Evolutionary conservation across 2,113 vertebrate genomes (phyloP).

Genomic region (Myodes glareolus): DNA sequence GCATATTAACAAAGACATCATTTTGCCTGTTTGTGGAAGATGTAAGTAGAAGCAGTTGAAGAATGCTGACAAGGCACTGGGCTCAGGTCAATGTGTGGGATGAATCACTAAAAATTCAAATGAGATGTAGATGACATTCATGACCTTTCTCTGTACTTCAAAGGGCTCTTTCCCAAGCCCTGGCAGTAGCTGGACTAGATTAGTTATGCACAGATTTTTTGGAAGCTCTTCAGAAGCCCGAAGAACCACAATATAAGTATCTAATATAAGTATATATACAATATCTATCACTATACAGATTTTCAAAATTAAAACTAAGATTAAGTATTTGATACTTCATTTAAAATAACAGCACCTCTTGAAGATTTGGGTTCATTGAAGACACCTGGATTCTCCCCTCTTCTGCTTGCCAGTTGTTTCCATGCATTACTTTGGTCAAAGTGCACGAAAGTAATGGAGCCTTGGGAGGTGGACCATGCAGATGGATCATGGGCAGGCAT

Average conservation of each 20-base stretch:
- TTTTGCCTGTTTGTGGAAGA: neutral
- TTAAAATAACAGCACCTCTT: neutral
- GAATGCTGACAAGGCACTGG: neutral
- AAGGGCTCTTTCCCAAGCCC: neutral
- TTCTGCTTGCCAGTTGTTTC: neutral
- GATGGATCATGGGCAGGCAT: neutral
- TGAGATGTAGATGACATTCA: neutral
- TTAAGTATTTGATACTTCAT: neutral
- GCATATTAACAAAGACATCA: neutral
- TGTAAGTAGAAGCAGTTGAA: neutral
- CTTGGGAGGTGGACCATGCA: neutral
- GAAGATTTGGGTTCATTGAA: neutral
- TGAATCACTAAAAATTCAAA: neutral
- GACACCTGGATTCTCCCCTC: neutral
- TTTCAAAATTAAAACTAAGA: neutral
- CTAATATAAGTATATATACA: too few relatives aligned
- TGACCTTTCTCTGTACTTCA: neutral
- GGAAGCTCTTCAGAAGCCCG: neutral
- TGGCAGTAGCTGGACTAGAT: neutral
- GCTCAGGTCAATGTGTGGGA: neutral
- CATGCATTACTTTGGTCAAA: neutral
- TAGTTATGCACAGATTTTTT: neutral
- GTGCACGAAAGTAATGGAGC: neutral
- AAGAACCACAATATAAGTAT: neutral
- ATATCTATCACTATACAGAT: neutral